Evolutionary conservation across 2,113 vertebrate genomes (phyloP).

Genomic region (Semnornis frantzii): DNA sequence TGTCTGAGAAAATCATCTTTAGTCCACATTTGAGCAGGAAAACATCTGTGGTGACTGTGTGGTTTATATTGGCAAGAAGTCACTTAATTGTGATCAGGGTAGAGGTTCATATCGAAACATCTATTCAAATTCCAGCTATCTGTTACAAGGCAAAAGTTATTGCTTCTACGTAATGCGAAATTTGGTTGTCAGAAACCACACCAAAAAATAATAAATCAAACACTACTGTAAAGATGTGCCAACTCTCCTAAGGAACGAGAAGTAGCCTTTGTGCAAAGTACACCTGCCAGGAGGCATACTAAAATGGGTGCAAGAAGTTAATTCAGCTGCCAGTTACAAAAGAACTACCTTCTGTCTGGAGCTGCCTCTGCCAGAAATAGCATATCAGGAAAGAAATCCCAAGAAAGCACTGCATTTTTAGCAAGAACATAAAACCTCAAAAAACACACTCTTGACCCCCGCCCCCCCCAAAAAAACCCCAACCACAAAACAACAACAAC

Average conservation of each 20-base stretch:
- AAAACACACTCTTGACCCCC: too few species aligned
- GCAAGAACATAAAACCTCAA: background rate
- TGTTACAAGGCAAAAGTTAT: constrained; percentile 1
- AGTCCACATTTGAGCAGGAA: background rate
- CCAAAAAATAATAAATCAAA: background rate
- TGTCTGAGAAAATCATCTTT: background rate
- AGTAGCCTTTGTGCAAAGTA: background rate
- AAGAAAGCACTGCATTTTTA: background rate
- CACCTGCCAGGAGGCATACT: background rate
- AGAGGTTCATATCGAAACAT: background rate
- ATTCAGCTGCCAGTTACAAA: background rate
- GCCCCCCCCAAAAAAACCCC: too few species aligned
- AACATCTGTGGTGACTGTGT: background rate
- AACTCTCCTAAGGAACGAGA: background rate
- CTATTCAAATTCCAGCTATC: background rate
- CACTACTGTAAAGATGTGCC: background rate
- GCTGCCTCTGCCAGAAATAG: background rate
- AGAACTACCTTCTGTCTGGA: background rate
- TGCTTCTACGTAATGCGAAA: background rate
- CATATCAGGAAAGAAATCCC: background rate
- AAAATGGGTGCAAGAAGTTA: background rate
- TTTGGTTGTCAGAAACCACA: background rate
- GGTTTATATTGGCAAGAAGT: constrained; percentile 19
- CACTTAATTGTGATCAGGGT: background rate
- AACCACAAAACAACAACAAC: too few species aligned